Evolutionary conservation across 2,113 vertebrate species (phyloP), one percentile per base, ranked within the genome.

Genomic region (Myrmophylax atrothorax): DNA sequence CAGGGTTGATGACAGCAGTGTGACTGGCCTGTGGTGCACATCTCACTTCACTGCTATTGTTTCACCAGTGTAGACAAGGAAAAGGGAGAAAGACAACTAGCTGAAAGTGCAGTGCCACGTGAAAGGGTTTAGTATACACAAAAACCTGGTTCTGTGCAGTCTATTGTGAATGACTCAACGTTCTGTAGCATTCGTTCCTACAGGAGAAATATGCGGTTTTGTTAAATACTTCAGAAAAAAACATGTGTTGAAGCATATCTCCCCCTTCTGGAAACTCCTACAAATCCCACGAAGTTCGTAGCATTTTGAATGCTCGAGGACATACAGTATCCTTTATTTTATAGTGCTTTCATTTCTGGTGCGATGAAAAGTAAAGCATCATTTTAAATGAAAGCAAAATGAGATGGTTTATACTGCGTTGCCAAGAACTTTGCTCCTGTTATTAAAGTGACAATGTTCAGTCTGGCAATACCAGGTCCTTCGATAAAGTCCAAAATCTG

Each of bases 181-280:
- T 14, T 66, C 46, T 20, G 12, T 29, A 59, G 46, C 23, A 7
- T 38, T 33, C 52, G 52, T 63, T 87, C 73, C 80, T 84, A 5
- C 23, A 35, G 73, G 33, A 76, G 33, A 75, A 82, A 79, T 24
- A 37, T 23, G 38, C 23, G 44, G 3, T 56, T 88, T 66, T 31
- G 26, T 79, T 63, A 73, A 83, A 85, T 18, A 58, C 26, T 66
- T 73, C 15, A 37, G 22, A 1, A 31, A 67, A 69, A 47, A 64
- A 23, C 16, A 62, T 3, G 12, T 14, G 31, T 42, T 67, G 56
- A 81, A 81, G 40, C 16, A 66, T 94, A 82, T 53, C 81, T 92
- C 80, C 84, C 60, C 44, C 91, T 87, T 63, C 89, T 89, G 93
- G 86, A 96, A 91, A 72, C 12, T 28, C 38, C 84, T 52, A 35